Base-by-base conservation (phyloP, 2,888 invertebrate genomes). In the Smittia aterrima region DNA sequence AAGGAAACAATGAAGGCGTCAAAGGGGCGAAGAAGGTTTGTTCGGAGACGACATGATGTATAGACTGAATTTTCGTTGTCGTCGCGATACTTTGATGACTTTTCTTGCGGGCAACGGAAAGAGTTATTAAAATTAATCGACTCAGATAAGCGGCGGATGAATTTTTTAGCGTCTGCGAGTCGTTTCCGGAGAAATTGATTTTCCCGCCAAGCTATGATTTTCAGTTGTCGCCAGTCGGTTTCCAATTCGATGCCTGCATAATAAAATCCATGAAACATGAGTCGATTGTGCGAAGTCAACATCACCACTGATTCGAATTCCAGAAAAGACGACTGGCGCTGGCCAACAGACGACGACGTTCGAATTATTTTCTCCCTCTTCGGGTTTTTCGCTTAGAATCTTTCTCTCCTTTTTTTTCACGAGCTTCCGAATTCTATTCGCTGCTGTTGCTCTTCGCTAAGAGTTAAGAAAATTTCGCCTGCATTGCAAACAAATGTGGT, bases 121-220 rank as follows among this genome's bases (percentile, higher is more conserved):
- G 47, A 47, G 47, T 47, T 47, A 47, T 47, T 47, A 47, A 47
- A 47, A 47, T 47, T n/a, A 47, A n/a, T 47, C 16, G 47, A 47
- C 47, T 47, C 3, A 3, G 47, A 47, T 47, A n/a, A 47, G 47
- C 11, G 47, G 16, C 47, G 16, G 47, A 2, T 16, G 11, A 47
- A 2, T 47, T 47, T n/a, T 47, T 47, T 47, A 47, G 11, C 16
- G 47, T 47, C 47, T 11, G 4, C 47, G 16, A 47, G 16, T 6
- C 47, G 9, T 47, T 47, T 47, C 47, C 16, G 16, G 47, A 47
- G 16, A 47, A 32, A 32, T 32, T 16, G 13, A 11, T 2, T 40
- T 66, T 67, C 67, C 67, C 67, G 67, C 67, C 67, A 67, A 67
- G 40, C 32, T 67, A 18, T 67, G 67, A 32, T 67, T 40, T 32